Base-by-base conservation (phyloP, 2,113 vertebrate genomes). In the Oceanodroma tethys region DNA sequence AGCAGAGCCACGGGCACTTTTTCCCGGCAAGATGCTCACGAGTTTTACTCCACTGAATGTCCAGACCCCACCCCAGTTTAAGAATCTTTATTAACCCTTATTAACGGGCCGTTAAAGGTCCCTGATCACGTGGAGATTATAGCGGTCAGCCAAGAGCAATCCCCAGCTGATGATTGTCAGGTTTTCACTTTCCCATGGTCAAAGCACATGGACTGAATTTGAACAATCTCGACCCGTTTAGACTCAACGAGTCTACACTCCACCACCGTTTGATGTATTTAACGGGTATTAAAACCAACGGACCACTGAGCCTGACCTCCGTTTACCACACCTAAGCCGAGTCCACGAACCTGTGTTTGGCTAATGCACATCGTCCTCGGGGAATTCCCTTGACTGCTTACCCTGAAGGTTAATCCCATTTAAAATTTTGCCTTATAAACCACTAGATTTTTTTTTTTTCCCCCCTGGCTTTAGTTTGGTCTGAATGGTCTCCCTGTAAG, bases 171-270 rank as follows among this genome's bases (percentile, higher is more conserved):
- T 1, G n/a, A 48, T 6, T 1, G 5, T 0, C 7, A 32, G 67
- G 25, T 10, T 48, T 40, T 21, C 7, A 2, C 59, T 32, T 63
- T 70, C 60, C 66, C 13, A 9, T 3, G 48, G 4, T 2, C 27
- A 30, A 26, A 32, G 29, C 27, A 25, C 43, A 1, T 0, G 19
- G 36, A 16, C 27, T 1, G 2, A 19, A 32, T 1, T 3, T 15
- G 45, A 43, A 16, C 16, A 9, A 45, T 6, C 40, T 16, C 6
- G 2, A 21, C 56, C 34, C 72, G 8, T 56, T 34, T 10, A 11
- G 32, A 12, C 63, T 19, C 45, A 2, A 2, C 0, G 8, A 40
- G 13, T 8, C 12, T 11, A 30, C 7, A 1, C 10, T 26, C 36
- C 13, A 2, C 6, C 59, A 21, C 2, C 8, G 2, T 26, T 5